Percentiles rank a stretch among this genome's conserved stretches.
Evolutionary conservation across 1,140 invertebrate genomes (phyloP).

Genomic region (Tribolium madens): DNA sequence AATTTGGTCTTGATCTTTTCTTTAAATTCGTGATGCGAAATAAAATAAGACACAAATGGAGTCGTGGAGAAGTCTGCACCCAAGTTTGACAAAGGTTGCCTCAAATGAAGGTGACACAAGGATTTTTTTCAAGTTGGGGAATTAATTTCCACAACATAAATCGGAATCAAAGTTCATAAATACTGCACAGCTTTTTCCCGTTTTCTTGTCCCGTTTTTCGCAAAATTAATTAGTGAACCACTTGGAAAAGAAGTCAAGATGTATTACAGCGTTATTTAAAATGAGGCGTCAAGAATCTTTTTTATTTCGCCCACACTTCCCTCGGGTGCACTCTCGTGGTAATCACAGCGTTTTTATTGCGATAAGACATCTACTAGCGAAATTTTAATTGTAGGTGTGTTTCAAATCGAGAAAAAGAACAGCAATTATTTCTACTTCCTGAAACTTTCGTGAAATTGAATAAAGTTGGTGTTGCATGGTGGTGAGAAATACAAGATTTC

Average conservation of each 20-base stretch:
- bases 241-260: background rate
- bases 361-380: too few species aligned
- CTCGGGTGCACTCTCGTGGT: background rate
- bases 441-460: background rate
- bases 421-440: background rate
- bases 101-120: conserved; percentile 6
- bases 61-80: background rate
- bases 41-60: conserved; percentile 29
- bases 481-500: background rate
- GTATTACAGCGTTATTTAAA: background rate
- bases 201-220: background rate
- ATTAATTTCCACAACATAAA: background rate
- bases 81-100: background rate
- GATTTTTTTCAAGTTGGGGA: background rate
- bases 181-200: too few species aligned
- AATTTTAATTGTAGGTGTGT: too few species aligned
- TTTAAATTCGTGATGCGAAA: conserved; percentile 36
- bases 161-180: background rate
- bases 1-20: conserved; percentile 24
- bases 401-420: background rate
- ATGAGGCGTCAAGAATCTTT: background rate
- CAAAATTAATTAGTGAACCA: background rate
- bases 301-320: background rate
- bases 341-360: background rate
- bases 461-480: background rate